A percentile compares a stretch with the other conserved stretches of the same genome.
Conservation (phyloP, 2,888 invertebrate genomes). For the Sympetrum striolatum region DNA sequence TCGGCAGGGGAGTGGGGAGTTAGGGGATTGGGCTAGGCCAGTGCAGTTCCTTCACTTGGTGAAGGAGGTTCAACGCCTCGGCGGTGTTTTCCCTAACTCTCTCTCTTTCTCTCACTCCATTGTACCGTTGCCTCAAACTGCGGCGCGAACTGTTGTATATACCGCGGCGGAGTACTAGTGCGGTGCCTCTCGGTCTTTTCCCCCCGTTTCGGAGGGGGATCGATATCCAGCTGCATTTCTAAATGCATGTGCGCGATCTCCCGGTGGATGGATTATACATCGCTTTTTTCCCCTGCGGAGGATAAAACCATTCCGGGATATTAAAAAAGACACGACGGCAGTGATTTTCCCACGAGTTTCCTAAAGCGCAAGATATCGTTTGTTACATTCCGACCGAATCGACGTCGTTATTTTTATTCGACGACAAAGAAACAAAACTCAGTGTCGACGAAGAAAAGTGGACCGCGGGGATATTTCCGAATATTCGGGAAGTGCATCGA, state of each 20-base stretch:
- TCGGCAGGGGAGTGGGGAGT: neutral
- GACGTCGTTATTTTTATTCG: too few species aligned
- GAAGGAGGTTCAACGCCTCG: constrained; percentile 41
- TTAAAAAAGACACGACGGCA: neutral
- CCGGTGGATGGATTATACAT: neutral
- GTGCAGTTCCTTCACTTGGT: constrained; percentile 44
- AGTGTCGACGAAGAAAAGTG: neutral
- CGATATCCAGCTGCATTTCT: constrained; percentile 5
- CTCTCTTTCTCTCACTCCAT: constrained; percentile 10
- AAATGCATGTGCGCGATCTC: neutral
- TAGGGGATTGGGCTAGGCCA: constrained; percentile 32
- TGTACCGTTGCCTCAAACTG: constrained; percentile 25
- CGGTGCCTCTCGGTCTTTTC: neutral
- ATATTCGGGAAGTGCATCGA: neutral
- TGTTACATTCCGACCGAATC: neutral
- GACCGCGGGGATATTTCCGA: neutral
- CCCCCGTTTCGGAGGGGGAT: neutral
- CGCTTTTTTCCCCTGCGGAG: neutral
- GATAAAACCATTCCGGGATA: constrained; percentile 18
- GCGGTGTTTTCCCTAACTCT: neutral
- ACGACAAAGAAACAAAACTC: neutral
- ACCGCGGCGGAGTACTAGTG: neutral
- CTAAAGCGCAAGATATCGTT: neutral
- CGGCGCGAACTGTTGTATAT: neutral
- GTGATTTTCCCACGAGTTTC: neutral